Evolutionary conservation across 2,113 vertebrate genomes (phyloP).

Genomic region (Lanius ludovicianus): DNA sequence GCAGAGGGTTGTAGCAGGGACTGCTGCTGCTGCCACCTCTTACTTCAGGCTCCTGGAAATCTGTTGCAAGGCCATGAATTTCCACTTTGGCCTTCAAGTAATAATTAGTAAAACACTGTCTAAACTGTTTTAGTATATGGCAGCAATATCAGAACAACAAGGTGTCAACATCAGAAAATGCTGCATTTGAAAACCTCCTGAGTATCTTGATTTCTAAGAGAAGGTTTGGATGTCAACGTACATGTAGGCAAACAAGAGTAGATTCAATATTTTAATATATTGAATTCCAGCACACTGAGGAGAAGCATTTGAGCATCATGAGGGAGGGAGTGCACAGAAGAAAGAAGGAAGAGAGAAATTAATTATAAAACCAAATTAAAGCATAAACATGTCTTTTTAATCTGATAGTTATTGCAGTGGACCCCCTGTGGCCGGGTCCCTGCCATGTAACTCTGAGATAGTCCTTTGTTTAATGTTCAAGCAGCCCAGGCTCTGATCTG

Average conservation of each 20-base stretch:
- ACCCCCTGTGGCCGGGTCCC: no score
- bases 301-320: background rate
- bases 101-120: background rate
- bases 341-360: background rate
- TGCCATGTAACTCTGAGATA: no score
- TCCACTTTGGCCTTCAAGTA: background rate
- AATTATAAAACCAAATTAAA: background rate
- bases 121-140: background rate
- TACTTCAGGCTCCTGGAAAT: background rate
- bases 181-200: background rate
- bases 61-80: accelerated
- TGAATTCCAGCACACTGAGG: background rate
- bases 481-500: no score
- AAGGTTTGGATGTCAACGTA: background rate
- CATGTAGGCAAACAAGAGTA: background rate
- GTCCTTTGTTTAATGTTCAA: no score
- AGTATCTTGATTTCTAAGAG: background rate
- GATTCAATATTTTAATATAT: background rate
- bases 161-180: background rate
- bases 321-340: background rate
- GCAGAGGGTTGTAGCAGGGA: background rate
- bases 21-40: background rate
- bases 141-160: background rate
- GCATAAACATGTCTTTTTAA: background rate
- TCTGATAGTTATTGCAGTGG: background rate